Evolutionary conservation across 2,888 invertebrate genomes (phyloP), one percentile per base, ranked within the genome.

Genomic region (Pedicia rivosa): DNA sequence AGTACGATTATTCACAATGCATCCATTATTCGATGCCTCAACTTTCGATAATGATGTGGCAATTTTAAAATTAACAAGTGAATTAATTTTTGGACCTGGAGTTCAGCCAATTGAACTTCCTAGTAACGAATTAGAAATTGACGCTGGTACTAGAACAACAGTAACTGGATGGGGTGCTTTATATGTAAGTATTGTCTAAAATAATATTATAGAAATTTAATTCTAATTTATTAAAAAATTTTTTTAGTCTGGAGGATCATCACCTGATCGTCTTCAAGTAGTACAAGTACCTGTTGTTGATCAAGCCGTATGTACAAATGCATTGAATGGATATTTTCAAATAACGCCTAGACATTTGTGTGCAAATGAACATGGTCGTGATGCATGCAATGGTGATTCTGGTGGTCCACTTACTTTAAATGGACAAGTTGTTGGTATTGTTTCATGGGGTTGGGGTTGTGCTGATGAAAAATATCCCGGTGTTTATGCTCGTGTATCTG

Each of bases 401-500:
- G 32, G 32, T 32, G 32, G 32, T 13, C 32, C 32, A 22, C 32
- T 32, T 13, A 20, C 20, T 8, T 17, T 32, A 10, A 20, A 32
- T 8, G 20, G 20, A 1, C 19, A 32, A 20, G 20, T 13, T 12
- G 13, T 32, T 32, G 32, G 32, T 13, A 32, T 32, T 5, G 32
- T 32, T 13, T 32, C 32, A 22, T 32, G 19, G 19, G 32, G 32
- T 4, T 8, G 20, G 6, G 19, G 20, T 7, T 32, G 32, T 32
- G 32, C 13, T 2, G 19, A 20, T 5, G 12, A 2, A 10, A 8
- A 8, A 8, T 20, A 6, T 8, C 32, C 32, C n/a, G 13, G 19
- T 14, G 32, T 32, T 8, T 32, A 12, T 13, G 20, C 32, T 8
- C n/a, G 32, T 8, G 13, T 32, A 20, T 32, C 32, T 13, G n/a